These are phyloP conservation scores for Pseudomyrmex cubaensis DNA, from an alignment of 1,140 invertebrate genomes.

Conservation along the genomic window DNA sequence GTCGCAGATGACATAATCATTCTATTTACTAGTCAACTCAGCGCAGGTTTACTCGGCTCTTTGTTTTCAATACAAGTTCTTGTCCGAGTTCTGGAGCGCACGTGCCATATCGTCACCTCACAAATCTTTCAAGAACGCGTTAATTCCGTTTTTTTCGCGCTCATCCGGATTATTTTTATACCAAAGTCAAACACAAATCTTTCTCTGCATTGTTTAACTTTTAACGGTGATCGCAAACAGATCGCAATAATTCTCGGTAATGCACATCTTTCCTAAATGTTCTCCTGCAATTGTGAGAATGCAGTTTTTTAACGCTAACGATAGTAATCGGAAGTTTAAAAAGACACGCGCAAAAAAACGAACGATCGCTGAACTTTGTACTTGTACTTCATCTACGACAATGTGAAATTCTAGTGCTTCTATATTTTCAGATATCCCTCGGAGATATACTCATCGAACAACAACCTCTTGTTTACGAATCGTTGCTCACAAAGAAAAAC, in stretches of 20 bases:
- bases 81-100: neutral
- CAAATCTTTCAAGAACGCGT: neutral
- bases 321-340: no score
- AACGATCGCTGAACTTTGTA: no score
- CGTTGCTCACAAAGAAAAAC: conserved; percentile 16
- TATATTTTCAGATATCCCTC: conserved; percentile 24
- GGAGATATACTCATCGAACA: conserved; percentile 75
- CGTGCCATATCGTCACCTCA: neutral
- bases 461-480: conserved; percentile 75
- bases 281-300: no score
- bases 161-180: no score
- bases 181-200: neutral
- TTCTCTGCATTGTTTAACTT: neutral
- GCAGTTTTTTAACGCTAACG: no score
- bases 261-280: no score
- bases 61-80: neutral
- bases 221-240: neutral
- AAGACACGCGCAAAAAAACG: no score
- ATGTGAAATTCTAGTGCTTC: neutral
- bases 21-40: conserved; percentile 40
- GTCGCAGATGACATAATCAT: conserved; percentile 54
- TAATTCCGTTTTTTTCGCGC: neutral
- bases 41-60: neutral
- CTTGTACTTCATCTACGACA: no score
- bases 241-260: no score